Base-by-base conservation (phyloP, 1,140 invertebrate genomes). In the Sitophilus oryzae region DNA sequence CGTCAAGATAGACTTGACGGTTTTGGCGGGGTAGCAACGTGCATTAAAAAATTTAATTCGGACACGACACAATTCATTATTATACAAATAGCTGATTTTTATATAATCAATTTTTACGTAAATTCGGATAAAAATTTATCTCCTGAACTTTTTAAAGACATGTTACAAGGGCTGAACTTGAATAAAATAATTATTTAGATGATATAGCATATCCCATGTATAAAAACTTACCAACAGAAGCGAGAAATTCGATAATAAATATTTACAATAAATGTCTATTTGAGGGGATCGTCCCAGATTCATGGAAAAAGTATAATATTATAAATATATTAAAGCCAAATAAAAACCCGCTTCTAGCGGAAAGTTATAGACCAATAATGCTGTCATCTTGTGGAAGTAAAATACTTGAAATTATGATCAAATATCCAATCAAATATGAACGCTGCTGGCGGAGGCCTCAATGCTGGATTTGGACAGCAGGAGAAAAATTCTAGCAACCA, bases 1-100 rank as follows among this genome's bases (percentile, higher is more conserved):
- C 44, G 51, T 34, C 43, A 53, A 18, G 56, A 57, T 22, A 45
- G 55, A 45, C 2, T 44, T 21, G 55, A 57, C 18, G 55, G 55
- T 20, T 57, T 44, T 40, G 56, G 56, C 6, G 56, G 50, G 3
- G 34, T 58, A 43, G 37, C 40, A 3, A 42, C 45, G 14, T 19
- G 19, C 11, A 41, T 58, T 2, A 52, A 22, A 48, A 40, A 46
- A 19, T 47, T 42, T 43, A 19, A n/a, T n/a, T n/a, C n/a, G n/a
- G n/a, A n/a, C n/a, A n/a, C n/a, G n/a, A n/a, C n/a, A n/a, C n/a
- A n/a, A n/a, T n/a, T 5, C 22, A 38, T 47, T 20, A 52, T 47
- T 25, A 46, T 8, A 21, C 6, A 46, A 19, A 36, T 47, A 30
- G 40, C 21, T 2, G 15, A 15, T 8, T 46, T 47, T 15, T 40